Evolutionary conservation across 1,140 invertebrate species (phyloP).

Genomic region (Ceratosolen solmsi): DNA sequence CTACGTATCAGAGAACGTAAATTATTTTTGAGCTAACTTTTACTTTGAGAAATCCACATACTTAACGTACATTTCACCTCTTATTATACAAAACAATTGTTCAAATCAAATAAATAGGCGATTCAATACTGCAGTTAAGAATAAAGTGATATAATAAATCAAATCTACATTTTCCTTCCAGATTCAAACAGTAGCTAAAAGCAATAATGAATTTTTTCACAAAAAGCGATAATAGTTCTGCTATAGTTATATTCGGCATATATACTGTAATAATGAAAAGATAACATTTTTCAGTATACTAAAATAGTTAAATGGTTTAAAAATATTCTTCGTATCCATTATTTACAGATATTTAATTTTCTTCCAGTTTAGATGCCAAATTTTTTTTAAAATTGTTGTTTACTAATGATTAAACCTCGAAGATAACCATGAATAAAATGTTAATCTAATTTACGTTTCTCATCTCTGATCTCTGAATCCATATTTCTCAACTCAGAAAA

Average conservation of each 20-base stretch:
- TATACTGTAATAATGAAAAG: slow-evolving; percentile 35
- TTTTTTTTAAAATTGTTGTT: neutral
- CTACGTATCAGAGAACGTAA: neutral
- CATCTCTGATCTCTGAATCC: too few relatives aligned
- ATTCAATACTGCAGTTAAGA: neutral
- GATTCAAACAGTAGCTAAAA: neutral
- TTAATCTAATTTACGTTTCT: too few relatives aligned
- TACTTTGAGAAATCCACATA: neutral
- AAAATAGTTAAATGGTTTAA: slow-evolving; percentile 18
- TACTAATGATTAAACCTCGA: neutral
- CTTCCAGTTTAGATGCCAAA: neutral
- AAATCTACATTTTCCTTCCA: neutral
- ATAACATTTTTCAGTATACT: neutral
- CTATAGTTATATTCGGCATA: neutral
- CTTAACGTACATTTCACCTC: neutral
- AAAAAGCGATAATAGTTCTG: slow-evolving; percentile 42
- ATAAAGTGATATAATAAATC: neutral
- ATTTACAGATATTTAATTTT: slow-evolving; percentile 10
- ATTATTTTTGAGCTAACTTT: neutral
- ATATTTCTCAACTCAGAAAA: too few relatives aligned
- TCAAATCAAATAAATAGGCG: neutral
- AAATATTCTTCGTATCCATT: neutral
- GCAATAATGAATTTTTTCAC: slow-evolving; percentile 15
- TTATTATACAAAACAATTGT: neutral
- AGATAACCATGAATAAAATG: too few relatives aligned